A percentile compares a stretch with the other conserved stretches of the same genome.
Conservation (phyloP, 2,113 vertebrate genomes). For the Percopsis transmontana region DNA sequence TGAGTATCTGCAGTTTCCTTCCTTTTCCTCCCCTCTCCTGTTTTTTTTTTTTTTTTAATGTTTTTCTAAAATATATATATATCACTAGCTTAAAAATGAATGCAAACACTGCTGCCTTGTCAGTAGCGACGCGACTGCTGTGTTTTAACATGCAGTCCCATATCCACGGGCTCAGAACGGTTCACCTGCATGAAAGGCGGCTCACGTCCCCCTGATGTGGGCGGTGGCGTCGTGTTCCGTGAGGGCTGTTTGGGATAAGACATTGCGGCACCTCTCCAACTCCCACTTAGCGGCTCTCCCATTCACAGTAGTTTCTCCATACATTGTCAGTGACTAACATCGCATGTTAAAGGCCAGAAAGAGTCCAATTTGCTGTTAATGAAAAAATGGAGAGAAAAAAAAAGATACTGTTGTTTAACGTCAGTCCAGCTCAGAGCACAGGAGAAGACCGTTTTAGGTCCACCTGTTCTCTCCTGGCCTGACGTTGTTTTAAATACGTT, state of each 20-base stretch:
- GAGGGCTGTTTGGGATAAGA: constrained; percentile 18
- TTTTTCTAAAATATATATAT: constrained; percentile 12
- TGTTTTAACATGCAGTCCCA: constrained; percentile 56
- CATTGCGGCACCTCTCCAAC: background rate
- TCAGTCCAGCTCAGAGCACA: constrained; percentile 30
- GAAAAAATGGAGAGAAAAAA: background rate
- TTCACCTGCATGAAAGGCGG: constrained; percentile 66
- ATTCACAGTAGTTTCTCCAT: constrained; percentile 16
- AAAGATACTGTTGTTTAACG: constrained; percentile 33
- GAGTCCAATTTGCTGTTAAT: constrained; percentile 13
- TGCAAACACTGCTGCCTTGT: constrained; percentile 60
- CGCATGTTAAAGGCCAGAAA: background rate
- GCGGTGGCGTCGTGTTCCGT: constrained; percentile 25
- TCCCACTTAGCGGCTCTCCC: too few species aligned
- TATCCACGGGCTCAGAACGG: constrained; percentile 51
- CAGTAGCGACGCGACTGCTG: constrained; percentile 53
- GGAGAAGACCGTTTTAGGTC: constrained; percentile 17
- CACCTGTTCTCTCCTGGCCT: constrained; percentile 14
- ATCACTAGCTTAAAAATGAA: constrained; percentile 48
- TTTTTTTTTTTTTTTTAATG: constrained; percentile 7
- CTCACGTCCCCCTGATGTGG: constrained; percentile 39
- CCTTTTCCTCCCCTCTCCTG: constrained; percentile 6
- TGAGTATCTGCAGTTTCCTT: constrained; percentile 31
- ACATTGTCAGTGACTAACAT: constrained; percentile 10
- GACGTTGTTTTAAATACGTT: constrained; percentile 8